phyloP scores from a whole-genome alignment of 2,113 vertebrate genomes.

The Pachypanchax playfairii region DNA sequence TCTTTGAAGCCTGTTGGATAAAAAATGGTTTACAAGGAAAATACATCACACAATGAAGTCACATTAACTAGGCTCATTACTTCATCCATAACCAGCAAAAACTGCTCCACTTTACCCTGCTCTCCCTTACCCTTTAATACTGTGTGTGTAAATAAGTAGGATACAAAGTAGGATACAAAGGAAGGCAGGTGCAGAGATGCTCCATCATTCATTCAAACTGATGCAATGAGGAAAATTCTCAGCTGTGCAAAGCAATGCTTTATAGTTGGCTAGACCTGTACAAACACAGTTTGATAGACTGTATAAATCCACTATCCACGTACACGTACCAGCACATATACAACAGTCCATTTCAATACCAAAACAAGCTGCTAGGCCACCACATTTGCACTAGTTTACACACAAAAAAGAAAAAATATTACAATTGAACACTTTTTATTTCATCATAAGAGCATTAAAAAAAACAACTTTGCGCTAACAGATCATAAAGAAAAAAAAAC shows the following conservation, averaged over 20 bases:
- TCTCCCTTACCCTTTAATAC: conserved; percentile 44
- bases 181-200: conserved; percentile 13
- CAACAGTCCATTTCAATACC: conserved; percentile 46
- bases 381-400: conserved; percentile 16
- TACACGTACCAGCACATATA: conserved; percentile 22
- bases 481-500: conserved; percentile 16
- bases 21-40: conserved; percentile 13
- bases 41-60: conserved; percentile 15
- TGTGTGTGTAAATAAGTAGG: conserved; percentile 19
- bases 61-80: conserved; percentile 26
- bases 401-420: too few species aligned
- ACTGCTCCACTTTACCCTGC: conserved; percentile 47
- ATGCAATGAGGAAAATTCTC: conserved; percentile 22
- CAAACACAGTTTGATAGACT: neutral
- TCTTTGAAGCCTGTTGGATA: conserved; percentile 4
- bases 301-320: conserved; percentile 32
- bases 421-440: too few species aligned
- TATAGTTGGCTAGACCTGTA: conserved; percentile 6
- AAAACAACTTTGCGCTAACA: too few species aligned
- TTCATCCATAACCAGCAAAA: conserved; percentile 49
- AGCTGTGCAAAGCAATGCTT: conserved; percentile 21
- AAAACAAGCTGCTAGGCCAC: conserved; percentile 36
- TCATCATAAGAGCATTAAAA: conserved; percentile 37
- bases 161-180: conserved; percentile 24
- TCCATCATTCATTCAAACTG: conserved; percentile 39